phyloP scores from a whole-genome alignment of 2,113 vertebrate genomes.

The Carassius auratus region DNA sequence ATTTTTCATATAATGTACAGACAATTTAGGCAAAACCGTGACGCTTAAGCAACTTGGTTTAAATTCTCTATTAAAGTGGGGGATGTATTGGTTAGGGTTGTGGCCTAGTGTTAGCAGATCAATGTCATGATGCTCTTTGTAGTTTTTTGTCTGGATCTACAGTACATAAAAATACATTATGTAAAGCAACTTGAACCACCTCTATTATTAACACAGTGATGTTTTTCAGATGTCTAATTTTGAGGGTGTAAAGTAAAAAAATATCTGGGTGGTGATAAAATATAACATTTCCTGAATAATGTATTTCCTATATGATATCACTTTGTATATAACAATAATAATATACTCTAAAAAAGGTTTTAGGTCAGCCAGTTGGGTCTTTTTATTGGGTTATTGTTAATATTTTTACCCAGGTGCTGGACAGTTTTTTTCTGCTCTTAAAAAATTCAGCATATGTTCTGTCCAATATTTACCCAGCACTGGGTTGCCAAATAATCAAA shows the following conservation, averaged over 20 bases:
- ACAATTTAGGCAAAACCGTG: conserved; percentile 36
- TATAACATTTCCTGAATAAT: no score
- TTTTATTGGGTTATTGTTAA: no score
- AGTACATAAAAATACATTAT: background rate
- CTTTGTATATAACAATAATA: no score
- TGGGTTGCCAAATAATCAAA: no score
- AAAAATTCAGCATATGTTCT: no score
- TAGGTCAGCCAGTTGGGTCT: no score
- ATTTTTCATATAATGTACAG: conserved; percentile 46
- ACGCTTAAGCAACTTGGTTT: conserved; percentile 33
- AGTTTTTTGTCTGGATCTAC: background rate
- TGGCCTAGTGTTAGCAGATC: background rate
- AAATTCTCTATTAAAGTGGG: conserved; percentile 14
- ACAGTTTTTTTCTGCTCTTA: no score
- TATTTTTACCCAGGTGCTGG: no score
- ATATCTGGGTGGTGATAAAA: background rate
- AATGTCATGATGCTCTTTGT: background rate
- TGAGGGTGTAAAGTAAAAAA: background rate
- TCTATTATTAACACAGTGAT: background rate
- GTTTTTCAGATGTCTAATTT: background rate
- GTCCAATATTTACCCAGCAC: no score
- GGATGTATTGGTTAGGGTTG: background rate
- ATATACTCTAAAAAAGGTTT: no score
- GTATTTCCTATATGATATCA: no score
- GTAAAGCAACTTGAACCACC: background rate